phyloP scores from a whole-genome alignment of 2,888 invertebrate genomes.

The Xestia rhomboidea region DNA sequence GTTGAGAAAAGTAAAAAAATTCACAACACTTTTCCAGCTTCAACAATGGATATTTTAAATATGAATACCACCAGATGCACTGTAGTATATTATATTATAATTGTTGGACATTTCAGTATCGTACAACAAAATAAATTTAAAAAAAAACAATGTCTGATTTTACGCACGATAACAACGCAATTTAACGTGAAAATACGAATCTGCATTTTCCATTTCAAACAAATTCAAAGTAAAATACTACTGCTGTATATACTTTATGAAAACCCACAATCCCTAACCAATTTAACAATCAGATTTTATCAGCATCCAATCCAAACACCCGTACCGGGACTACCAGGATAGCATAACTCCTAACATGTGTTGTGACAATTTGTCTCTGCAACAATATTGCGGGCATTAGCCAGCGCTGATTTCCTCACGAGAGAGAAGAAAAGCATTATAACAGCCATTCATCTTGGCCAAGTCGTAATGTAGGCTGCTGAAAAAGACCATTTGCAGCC shows the following conservation, averaged over 20 bases:
- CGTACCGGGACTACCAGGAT: constrained; percentile 55
- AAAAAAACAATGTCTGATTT: neutral
- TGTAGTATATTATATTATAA: no score
- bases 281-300: constrained; percentile 36
- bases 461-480: constrained; percentile 33
- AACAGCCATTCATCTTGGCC: constrained; percentile 44
- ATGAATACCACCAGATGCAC: neutral
- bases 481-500: constrained; percentile 40
- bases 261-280: neutral
- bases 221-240: constrained; percentile 23
- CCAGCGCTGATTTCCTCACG: constrained; percentile 61
- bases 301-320: constrained; percentile 26
- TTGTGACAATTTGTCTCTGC: constrained; percentile 76
- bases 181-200: constrained; percentile 19
- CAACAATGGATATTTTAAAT: neutral
- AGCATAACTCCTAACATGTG: constrained; percentile 72
- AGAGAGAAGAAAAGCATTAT: constrained; percentile 45
- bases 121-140: neutral
- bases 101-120: neutral
- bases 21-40: no score
- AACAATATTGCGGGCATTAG: constrained; percentile 72
- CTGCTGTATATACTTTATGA: neutral
- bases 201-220: constrained; percentile 23
- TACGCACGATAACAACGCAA: neutral
- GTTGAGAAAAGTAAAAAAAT: neutral